phyloP scores from a whole-genome alignment of 2,113 vertebrate genomes.

The Pleuronectes platessa region DNA sequence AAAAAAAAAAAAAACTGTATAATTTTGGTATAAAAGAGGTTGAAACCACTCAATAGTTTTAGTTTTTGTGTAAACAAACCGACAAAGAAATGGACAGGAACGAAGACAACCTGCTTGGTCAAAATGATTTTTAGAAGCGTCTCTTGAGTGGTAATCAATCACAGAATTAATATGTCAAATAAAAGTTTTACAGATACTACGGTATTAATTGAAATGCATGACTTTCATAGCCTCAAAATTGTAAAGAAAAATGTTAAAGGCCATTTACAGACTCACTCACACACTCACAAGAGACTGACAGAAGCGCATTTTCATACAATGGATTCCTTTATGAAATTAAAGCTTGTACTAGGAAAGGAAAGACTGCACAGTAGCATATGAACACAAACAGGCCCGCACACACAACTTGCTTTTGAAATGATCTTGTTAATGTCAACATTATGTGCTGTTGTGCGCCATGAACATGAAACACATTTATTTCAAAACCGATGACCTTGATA shows the following conservation, averaged over 20 bases:
- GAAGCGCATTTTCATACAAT: not conserved
- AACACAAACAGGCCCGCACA: not conserved
- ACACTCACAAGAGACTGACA: not conserved
- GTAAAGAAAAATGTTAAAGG: not conserved
- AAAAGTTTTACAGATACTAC: too few relatives aligned
- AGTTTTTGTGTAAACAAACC: too few relatives aligned
- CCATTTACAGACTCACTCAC: not conserved
- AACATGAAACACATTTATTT: slow-evolving; percentile 4
- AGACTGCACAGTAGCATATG: not conserved
- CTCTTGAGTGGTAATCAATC: too few relatives aligned
- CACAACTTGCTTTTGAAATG: not conserved
- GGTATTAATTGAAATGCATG: too few relatives aligned
- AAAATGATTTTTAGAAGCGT: too few relatives aligned
- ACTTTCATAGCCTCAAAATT: too few relatives aligned
- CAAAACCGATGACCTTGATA: slow-evolving; percentile 29
- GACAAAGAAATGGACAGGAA: too few relatives aligned
- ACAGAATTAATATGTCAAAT: too few relatives aligned
- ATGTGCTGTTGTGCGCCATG: not conserved
- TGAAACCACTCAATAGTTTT: too few relatives aligned
- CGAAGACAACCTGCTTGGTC: too few relatives aligned
- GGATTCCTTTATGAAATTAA: not conserved
- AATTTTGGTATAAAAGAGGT: not conserved
- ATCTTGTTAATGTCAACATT: not conserved
- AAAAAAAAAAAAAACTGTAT: too few relatives aligned
- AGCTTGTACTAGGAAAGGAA: not conserved